Percentiles rank a stretch among this genome's conserved stretches.
These are phyloP conservation scores for Brenthis hecate DNA, from an alignment of 2,888 invertebrate species.

Conservation along the genomic window DNA sequence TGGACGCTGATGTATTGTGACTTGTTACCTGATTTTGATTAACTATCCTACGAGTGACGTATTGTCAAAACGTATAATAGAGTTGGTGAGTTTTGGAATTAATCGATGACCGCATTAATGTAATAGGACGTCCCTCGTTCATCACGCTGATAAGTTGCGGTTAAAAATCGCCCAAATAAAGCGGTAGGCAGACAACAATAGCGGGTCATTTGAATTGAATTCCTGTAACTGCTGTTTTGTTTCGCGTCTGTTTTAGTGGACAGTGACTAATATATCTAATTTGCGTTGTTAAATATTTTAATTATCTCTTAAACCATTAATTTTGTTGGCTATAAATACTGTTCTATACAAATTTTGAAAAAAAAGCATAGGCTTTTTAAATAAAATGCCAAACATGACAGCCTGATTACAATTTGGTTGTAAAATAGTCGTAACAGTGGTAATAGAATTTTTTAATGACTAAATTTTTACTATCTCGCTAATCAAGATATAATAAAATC, in stretches of 20 bases:
- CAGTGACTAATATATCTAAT: conserved; percentile 41
- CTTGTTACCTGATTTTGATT: conserved; percentile 64
- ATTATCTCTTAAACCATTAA: conserved; percentile 15
- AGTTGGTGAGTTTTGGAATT: conserved; percentile 64
- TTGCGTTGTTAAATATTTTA: conserved; percentile 31
- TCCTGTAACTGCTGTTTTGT: conserved; percentile 46
- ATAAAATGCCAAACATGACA: conserved; percentile 25
- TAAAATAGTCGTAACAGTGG: conserved; percentile 24
- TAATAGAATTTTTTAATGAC: conserved; percentile 19
- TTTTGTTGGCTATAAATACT: conserved; percentile 3
- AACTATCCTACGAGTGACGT: conserved; percentile 63
- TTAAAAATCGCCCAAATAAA: conserved; percentile 64
- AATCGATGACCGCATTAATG: conserved; percentile 58
- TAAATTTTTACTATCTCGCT: conserved; percentile 5
- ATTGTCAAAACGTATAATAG: conserved; percentile 67
- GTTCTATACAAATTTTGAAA: neutral
- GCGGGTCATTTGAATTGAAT: conserved; percentile 73
- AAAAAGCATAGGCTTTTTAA: neutral
- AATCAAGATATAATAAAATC: conserved; percentile 2
- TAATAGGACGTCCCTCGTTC: conserved; percentile 50
- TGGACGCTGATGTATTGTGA: conserved; percentile 60
- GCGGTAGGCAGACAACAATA: conserved; percentile 74
- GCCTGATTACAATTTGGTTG: conserved; percentile 17
- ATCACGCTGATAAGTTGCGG: conserved; percentile 60
- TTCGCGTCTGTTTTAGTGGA: conserved; percentile 56